These are phyloP conservation scores for Acrobeloides nanus DNA, from an alignment of 2,888 invertebrate genomes.

Conservation along the genomic window DNA sequence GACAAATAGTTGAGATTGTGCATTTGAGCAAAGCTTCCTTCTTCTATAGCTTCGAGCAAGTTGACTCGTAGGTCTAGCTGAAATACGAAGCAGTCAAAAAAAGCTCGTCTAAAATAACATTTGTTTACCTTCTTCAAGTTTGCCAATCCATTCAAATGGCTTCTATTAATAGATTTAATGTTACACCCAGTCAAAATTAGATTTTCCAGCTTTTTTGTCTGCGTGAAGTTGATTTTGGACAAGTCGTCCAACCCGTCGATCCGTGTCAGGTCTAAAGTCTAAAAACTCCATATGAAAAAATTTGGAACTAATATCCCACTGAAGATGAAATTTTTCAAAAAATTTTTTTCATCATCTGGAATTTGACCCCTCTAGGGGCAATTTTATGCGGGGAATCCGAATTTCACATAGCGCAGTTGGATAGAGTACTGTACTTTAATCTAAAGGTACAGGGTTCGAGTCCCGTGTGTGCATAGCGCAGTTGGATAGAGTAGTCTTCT, in stretches of 20 bases:
- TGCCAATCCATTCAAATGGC: slow-evolving; percentile 76
- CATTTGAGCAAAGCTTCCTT: slow-evolving; percentile 75
- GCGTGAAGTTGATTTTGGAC: slow-evolving; percentile 24
- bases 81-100: no score
- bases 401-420: no score
- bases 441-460: no score
- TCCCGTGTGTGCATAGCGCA: no score
- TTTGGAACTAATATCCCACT: background rate
- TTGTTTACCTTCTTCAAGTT: slow-evolving; percentile 61
- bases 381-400: no score
- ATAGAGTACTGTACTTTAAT: no score
- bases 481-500: no score
- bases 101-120: background rate
- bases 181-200: slow-evolving; percentile 57
- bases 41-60: slow-evolving; percentile 69
- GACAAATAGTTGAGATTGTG: slow-evolving; percentile 75
- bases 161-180: slow-evolving; percentile 61
- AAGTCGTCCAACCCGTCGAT: slow-evolving; percentile 43
- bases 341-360: no score
- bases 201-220: slow-evolving; percentile 54
- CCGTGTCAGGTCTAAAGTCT: slow-evolving; percentile 39
- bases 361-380: no score
- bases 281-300: background rate
- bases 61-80: slow-evolving; percentile 76
- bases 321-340: no score